Percentiles rank a stretch among this genome's conserved stretches.
Evolutionary conservation across 2,888 invertebrate species (phyloP).

Genomic region (Nomada fucata): DNA sequence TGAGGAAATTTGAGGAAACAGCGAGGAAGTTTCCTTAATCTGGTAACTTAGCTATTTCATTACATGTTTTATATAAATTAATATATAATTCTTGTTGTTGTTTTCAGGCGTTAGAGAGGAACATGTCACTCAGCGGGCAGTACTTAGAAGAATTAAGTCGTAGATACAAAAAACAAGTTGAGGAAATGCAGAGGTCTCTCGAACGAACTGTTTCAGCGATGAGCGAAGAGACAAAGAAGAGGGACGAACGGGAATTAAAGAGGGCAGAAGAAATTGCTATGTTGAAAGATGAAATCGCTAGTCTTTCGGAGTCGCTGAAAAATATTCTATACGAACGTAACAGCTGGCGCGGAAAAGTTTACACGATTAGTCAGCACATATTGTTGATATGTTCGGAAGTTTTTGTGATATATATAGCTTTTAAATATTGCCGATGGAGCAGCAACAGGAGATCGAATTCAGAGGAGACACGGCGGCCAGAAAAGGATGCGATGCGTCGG

Average conservation of each 20-base stretch:
- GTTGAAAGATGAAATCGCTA: constrained; percentile 88
- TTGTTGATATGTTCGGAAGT: constrained; percentile 85
- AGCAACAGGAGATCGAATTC: constrained; percentile 76
- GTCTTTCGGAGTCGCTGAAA: constrained; percentile 87
- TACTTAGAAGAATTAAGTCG: constrained; percentile 98
- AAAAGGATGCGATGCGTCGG: constrained; percentile 67
- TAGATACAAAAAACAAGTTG: constrained; percentile 97
- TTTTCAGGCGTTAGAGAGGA: constrained; percentile 93
- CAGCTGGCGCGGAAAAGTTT: constrained; percentile 87
- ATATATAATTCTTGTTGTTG: constrained; percentile 2
- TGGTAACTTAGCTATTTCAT: too few species aligned
- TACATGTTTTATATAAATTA: too few species aligned
- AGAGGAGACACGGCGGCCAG: constrained; percentile 82
- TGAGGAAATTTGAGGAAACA: too few species aligned
- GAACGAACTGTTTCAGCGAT: constrained; percentile 91
- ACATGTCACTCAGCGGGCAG: constrained; percentile 98
- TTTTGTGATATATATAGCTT: constrained; percentile 85
- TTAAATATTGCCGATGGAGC: constrained; percentile 85
- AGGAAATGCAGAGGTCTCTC: constrained; percentile 95
- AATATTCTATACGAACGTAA: constrained; percentile 87
- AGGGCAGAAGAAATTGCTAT: constrained; percentile 91
- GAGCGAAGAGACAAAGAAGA: constrained; percentile 89
- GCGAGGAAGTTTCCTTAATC: too few species aligned
- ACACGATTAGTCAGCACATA: constrained; percentile 86
- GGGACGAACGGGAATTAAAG: constrained; percentile 90